A percentile compares a stretch with the other conserved stretches of the same genome.
Evolutionary conservation across 2,888 invertebrate genomes (phyloP).

Genomic region (Arrhopalites spinosus): DNA sequence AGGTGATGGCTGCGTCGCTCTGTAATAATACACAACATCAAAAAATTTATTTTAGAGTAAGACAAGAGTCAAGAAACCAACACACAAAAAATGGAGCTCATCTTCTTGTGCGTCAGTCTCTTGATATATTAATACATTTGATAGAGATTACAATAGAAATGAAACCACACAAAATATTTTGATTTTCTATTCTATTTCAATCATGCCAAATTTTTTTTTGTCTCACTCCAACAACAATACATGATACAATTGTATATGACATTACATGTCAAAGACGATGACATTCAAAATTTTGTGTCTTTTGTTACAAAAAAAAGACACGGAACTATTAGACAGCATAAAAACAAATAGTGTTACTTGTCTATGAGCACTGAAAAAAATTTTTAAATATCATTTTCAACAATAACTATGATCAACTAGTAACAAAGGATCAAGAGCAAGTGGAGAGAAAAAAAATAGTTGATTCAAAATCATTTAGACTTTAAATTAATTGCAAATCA

Average conservation of each 20-base stretch:
- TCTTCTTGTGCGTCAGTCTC: neutral
- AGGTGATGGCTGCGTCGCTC: conserved; percentile 43
- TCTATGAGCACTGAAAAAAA: too few relatives aligned
- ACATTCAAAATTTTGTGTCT: conserved; percentile 10
- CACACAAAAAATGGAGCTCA: too few relatives aligned
- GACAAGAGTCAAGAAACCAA: neutral
- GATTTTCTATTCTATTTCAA: conserved; percentile 14
- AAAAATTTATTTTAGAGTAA: conserved; percentile 24
- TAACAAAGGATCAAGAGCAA: too few relatives aligned
- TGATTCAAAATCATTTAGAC: neutral
- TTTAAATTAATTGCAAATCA: neutral
- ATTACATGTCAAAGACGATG: conserved; percentile 10
- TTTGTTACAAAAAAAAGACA: too few relatives aligned
- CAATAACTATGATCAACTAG: too few relatives aligned
- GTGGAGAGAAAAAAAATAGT: too few relatives aligned
- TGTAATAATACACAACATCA: conserved; percentile 38
- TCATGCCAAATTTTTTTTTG: neutral
- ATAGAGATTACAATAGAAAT: neutral
- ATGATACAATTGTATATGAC: neutral
- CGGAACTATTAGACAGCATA: too few relatives aligned
- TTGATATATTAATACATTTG: neutral
- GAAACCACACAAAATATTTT: conserved; percentile 12
- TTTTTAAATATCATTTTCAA: too few relatives aligned
- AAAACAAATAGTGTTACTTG: too few relatives aligned
- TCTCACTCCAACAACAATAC: too few relatives aligned